Evolutionary conservation across 2,888 invertebrate genomes (phyloP).

Genomic region (Panzeria rudis): DNA sequence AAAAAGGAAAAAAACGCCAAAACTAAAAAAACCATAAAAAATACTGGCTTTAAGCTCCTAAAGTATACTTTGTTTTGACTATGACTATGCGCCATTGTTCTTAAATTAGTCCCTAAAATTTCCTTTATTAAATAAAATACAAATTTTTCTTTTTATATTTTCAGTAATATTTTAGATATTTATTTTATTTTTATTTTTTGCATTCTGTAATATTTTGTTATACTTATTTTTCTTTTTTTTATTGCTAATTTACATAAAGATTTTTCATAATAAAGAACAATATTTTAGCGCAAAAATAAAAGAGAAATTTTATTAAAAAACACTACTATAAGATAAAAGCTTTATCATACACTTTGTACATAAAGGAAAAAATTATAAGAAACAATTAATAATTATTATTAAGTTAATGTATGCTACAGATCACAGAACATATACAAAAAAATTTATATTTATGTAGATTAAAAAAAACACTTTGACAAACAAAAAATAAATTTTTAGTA

Average conservation of each 20-base stretch:
- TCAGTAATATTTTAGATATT: conserved; percentile 61
- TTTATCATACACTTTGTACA: conserved; percentile 71
- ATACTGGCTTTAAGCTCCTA: too few species aligned
- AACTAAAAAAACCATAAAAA: too few species aligned
- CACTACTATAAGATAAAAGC: conserved; percentile 6
- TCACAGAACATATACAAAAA: conserved; percentile 81
- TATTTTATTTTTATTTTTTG: conserved; percentile 63
- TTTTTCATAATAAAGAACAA: conserved; percentile 56
- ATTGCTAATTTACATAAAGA: conserved; percentile 57
- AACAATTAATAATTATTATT: conserved; percentile 68
- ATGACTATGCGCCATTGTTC: too few species aligned
- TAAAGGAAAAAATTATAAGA: conserved; percentile 23
- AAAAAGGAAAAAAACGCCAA: too few species aligned
- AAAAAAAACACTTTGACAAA: conserved; percentile 3
- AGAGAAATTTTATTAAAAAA: conserved; percentile 25
- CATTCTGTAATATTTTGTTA: conserved; percentile 66
- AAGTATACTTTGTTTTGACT: too few species aligned
- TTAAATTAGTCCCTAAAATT: not conserved
- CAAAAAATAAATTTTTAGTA: conserved; percentile 38
- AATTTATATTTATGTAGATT: conserved; percentile 63
- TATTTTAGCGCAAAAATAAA: conserved; percentile 4
- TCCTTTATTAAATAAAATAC: conserved; percentile 21
- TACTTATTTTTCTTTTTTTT: conserved; percentile 59
- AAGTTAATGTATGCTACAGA: conserved; percentile 82
- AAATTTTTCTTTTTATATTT: conserved; percentile 39